A percentile compares a stretch with the other conserved stretches of the same genome.
Evolutionary conservation across 2,797 vertebrate genomes (phyloP).

Genomic region (Cetoscarus ocellatus): DNA sequence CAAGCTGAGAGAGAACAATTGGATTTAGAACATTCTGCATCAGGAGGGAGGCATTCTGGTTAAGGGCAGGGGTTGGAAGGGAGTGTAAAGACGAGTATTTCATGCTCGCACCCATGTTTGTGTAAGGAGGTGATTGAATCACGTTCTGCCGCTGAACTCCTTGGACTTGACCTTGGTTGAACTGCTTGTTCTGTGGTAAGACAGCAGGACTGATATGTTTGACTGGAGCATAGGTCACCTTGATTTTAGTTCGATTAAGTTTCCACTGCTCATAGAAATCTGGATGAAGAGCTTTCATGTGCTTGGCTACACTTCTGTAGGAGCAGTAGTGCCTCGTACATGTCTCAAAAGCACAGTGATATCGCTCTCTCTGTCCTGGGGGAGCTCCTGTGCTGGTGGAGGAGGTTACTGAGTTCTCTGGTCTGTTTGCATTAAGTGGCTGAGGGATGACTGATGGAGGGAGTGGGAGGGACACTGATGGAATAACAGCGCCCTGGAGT

Average conservation of each 20-base stretch:
- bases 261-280: constrained; percentile 95
- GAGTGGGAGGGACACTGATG: constrained; percentile 68
- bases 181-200: constrained; percentile 73
- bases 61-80: constrained; percentile 82
- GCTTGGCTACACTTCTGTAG: constrained; percentile 93
- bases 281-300: constrained; percentile 94
- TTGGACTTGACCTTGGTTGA: constrained; percentile 55
- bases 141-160: constrained; percentile 83
- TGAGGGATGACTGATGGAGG: constrained; percentile 59
- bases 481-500: constrained; percentile 42
- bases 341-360: constrained; percentile 90
- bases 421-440: constrained; percentile 52
- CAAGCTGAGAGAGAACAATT: constrained; percentile 91
- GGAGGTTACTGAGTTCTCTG: constrained; percentile 47
- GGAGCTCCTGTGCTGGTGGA: constrained; percentile 24
- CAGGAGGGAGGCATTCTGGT: constrained; percentile 86
- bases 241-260: constrained; percentile 87
- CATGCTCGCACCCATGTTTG: constrained; percentile 78
- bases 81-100: constrained; percentile 78
- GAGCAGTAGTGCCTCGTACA: constrained; percentile 94
- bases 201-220: constrained; percentile 77
- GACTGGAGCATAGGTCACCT: constrained; percentile 75
- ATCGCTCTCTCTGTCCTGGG: constrained; percentile 82
- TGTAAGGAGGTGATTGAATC: constrained; percentile 80
- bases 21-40: constrained; percentile 92